Conservation (phyloP, 2,113 vertebrate species). For the Lonchura striata region DNA sequence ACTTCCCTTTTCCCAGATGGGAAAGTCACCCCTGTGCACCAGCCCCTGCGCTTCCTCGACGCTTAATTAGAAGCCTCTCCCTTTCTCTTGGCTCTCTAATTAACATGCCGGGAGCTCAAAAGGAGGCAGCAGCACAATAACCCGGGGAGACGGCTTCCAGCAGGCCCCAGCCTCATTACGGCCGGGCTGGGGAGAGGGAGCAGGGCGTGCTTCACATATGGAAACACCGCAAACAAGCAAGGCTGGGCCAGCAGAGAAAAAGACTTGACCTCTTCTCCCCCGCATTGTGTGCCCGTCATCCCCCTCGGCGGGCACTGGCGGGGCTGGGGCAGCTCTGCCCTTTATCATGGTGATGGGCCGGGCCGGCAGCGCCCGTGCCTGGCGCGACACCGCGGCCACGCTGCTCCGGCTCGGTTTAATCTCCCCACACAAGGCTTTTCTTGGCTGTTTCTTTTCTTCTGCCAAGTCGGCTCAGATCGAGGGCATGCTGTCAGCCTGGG, state of each 20-base stretch:
- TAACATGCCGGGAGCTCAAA: slow-evolving; percentile 80
- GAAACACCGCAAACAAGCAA: slow-evolving; percentile 73
- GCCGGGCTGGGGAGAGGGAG: slow-evolving; percentile 62
- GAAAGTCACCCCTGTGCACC: slow-evolving; percentile 80
- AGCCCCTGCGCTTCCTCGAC: slow-evolving; percentile 66
- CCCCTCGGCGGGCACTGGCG: neutral
- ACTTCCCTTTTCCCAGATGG: slow-evolving; percentile 74
- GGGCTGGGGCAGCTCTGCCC: neutral
- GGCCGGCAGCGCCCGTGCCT: neutral
- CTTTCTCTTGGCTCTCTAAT: slow-evolving; percentile 81
- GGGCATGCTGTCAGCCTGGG: neutral
- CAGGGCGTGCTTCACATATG: slow-evolving; percentile 66
- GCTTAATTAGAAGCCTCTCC: slow-evolving; percentile 86
- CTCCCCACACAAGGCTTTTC: neutral
- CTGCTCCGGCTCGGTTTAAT: neutral
- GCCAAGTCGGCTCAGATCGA: neutral
- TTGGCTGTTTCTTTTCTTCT: neutral
- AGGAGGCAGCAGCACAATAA: slow-evolving; percentile 76
- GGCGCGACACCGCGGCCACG: neutral
- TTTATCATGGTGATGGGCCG: slow-evolving; percentile 28
- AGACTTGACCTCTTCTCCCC: slow-evolving; percentile 67
- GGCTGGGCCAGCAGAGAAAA: slow-evolving; percentile 65
- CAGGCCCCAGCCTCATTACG: slow-evolving; percentile 77
- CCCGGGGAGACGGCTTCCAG: slow-evolving; percentile 67
- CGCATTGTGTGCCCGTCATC: slow-evolving; percentile 56